phyloP scores from a whole-genome alignment of 2,797 vertebrate genomes.

The Spinus pinus region DNA sequence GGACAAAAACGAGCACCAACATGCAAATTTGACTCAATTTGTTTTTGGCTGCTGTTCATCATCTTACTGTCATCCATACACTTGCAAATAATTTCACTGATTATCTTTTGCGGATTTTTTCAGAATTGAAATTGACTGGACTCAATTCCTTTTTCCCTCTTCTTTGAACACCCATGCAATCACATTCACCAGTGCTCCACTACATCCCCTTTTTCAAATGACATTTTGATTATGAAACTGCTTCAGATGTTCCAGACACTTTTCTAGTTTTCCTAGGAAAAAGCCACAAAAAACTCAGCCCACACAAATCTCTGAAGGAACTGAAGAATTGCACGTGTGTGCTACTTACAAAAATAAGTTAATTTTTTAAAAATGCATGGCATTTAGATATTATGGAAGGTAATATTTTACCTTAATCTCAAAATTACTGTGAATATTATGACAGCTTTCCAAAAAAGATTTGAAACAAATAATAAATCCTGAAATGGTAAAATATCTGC shows the following conservation, averaged over 20 bases:
- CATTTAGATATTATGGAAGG: neutral
- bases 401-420: neutral
- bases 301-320: neutral
- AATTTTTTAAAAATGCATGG: accelerated
- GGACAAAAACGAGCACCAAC: neutral
- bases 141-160: neutral
- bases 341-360: neutral
- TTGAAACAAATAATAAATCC: neutral
- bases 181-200: neutral
- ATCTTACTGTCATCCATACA: neutral
- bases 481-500: neutral
- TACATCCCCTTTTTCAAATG: neutral
- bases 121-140: neutral
- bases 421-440: neutral
- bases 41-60: neutral
- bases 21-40: neutral
- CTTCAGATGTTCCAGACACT: neutral
- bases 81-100: neutral
- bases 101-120: neutral
- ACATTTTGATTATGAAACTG: neutral
- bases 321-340: neutral
- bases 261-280: neutral
- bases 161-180: neutral
- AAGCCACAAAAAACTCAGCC: neutral
- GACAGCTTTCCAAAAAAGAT: neutral